Conservation (phyloP, 2,888 invertebrate genomes). For the Folsomia manolachei region DNA sequence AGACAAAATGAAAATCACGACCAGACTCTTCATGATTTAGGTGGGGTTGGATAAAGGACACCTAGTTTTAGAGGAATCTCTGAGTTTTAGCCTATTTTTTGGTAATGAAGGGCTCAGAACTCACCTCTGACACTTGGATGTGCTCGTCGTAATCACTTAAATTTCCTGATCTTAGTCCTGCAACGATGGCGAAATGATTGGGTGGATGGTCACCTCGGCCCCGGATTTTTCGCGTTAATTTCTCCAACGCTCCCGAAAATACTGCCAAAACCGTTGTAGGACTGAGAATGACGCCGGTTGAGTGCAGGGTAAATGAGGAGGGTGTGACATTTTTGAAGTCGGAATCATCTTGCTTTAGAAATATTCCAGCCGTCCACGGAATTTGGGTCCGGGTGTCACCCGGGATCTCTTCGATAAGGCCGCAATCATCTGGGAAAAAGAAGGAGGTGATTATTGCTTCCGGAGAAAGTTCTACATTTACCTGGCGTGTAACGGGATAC, state of each 20-base stretch:
- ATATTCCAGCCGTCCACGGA: slow-evolving; percentile 43
- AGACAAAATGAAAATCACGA: slow-evolving; percentile 39
- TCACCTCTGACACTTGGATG: slow-evolving; percentile 38
- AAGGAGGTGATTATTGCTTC: no score
- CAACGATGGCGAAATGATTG: slow-evolving; percentile 27
- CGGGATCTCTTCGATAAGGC: slow-evolving; percentile 27
- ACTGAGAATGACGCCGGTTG: slow-evolving; percentile 35
- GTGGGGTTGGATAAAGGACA: slow-evolving; percentile 38
- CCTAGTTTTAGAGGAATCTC: slow-evolving; percentile 22
- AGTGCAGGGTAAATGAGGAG: slow-evolving; percentile 33
- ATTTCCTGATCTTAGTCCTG: slow-evolving; percentile 34
- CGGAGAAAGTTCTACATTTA: no score
- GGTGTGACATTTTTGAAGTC: slow-evolving; percentile 10
- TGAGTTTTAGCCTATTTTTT: neutral
- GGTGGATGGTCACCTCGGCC: slow-evolving; percentile 11
- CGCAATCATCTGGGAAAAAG: slow-evolving; percentile 30
- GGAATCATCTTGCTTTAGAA: slow-evolving; percentile 4
- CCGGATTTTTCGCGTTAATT: slow-evolving; percentile 30
- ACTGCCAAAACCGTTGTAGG: slow-evolving; percentile 38
- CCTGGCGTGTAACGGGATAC: no score
- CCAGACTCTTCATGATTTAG: slow-evolving; percentile 30
- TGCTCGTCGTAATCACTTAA: slow-evolving; percentile 29
- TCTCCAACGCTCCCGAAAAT: slow-evolving; percentile 38
- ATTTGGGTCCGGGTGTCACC: slow-evolving; percentile 32
- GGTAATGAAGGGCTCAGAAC: neutral